Base-by-base conservation (phyloP, 2,888 invertebrate species). In the Dolichopus griseipennis region DNA sequence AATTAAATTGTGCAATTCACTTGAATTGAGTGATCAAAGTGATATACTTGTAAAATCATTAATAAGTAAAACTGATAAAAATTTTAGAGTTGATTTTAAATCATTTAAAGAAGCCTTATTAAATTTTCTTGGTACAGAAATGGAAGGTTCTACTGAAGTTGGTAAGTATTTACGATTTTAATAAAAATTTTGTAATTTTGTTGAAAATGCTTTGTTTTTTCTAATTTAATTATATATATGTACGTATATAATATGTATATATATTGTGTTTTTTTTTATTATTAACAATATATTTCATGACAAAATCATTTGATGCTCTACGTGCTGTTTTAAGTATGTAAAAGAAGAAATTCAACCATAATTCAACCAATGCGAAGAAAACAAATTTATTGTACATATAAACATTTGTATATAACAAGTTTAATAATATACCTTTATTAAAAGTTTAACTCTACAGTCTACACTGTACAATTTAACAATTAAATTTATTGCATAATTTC, bases 71-170 rank as follows among this genome's bases (percentile, higher is more conserved):
- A 72, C 73, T 67, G 74, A 75, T 69, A 72, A 75, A 68, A 66
- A 69, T 63, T 76, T 79, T 37, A 81, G 84, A 20, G 87, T 88
- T 43, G 85, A 90, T 69, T 93, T 92, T 81, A 81, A 85, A 33
- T 87, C 90, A 77, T 93, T 93, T 77, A 88, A 90, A 75, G 88
- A 90, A 79, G 91, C 89, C 9, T 82, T 93, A 71, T 82, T 92
- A 37, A 84, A 86, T 70, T 85, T 91, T 73, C 83, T 92, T 69
- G 90, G 87, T 78, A 86, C 82, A 74, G 83, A 69, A 21, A 68
- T 64, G 68, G 65, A 21, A 61, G 64, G 67, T 62, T 43, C 15
- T 64, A 68, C 69, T 34, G 68, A 21, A 62, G 62, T n/a, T 64
- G 64, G 62, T 67, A 64, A 66, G 41, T 66, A 22, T 15, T 65